Evolutionary conservation across 1,140 invertebrate genomes (phyloP).

Genomic region (Yoshiicerus persimilis): DNA sequence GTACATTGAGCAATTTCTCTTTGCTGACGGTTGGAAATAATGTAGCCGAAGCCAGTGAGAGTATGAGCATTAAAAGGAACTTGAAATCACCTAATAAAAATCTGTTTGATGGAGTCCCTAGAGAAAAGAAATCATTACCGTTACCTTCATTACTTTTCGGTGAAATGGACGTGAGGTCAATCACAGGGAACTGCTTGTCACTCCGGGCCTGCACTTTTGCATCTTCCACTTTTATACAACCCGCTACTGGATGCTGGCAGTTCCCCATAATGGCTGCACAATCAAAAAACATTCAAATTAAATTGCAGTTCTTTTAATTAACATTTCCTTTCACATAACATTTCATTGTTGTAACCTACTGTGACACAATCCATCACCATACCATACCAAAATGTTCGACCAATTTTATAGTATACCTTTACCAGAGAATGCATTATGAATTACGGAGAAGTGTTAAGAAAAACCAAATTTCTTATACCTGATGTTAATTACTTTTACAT

Average conservation of each 20-base stretch:
- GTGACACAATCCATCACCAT: neutral
- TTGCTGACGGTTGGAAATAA: neutral
- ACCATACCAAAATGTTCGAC: too few relatives aligned
- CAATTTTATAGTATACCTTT: too few relatives aligned
- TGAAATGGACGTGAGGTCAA: constrained; percentile 49
- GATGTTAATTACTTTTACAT: too few relatives aligned
- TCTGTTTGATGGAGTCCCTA: neutral
- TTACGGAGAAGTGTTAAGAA: too few relatives aligned
- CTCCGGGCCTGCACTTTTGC: constrained; percentile 78
- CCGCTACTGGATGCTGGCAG: constrained; percentile 60
- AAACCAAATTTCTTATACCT: too few relatives aligned
- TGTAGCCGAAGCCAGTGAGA: neutral
- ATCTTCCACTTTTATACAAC: constrained; percentile 85
- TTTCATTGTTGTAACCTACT: neutral
- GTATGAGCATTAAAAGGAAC: neutral
- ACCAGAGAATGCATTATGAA: too few relatives aligned
- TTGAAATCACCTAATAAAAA: constrained; percentile 4
- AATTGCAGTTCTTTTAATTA: neutral
- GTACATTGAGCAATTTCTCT: neutral
- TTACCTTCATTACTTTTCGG: constrained; percentile 48
- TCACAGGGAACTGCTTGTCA: constrained; percentile 49
- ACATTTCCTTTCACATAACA: neutral
- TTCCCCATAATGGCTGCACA: constrained; percentile 49
- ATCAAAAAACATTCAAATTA: constrained; percentile 15
- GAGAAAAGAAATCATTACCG: constrained; percentile 8